Percentiles rank a stretch among this genome's conserved stretches.
Conservation (phyloP, 2,797 vertebrate genomes). For the Gymnoscopelus microlampas region DNA sequence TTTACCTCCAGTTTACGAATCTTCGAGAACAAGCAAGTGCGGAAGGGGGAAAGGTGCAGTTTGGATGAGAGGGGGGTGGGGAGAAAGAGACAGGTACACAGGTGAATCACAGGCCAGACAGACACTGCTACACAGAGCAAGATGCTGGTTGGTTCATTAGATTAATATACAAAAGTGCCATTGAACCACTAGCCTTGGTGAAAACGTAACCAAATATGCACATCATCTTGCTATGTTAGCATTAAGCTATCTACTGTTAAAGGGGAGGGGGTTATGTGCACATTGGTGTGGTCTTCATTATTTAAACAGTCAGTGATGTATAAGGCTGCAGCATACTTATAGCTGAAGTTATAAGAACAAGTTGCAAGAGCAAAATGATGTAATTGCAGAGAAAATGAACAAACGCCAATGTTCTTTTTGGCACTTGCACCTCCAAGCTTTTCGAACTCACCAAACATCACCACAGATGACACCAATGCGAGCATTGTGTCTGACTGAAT, state of each 20-base stretch:
- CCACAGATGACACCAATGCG: too few species aligned
- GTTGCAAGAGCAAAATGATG: too few species aligned
- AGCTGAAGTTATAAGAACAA: too few species aligned
- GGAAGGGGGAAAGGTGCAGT: conserved; percentile 75
- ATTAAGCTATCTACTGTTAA: conserved; percentile 1
- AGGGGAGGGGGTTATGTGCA: neutral
- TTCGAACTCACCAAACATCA: too few species aligned
- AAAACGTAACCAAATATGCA: too few species aligned
- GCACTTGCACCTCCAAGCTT: too few species aligned
- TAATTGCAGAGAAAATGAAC: too few species aligned
- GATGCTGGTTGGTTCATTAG: conserved; percentile 11
- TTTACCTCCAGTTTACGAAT: conserved; percentile 89
- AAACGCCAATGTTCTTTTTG: too few species aligned
- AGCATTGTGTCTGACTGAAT: too few species aligned
- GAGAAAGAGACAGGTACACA: conserved; percentile 65
- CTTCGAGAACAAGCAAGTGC: conserved; percentile 78
- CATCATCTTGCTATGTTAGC: neutral
- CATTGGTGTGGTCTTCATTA: too few species aligned
- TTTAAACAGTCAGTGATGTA: too few species aligned
- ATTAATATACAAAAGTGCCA: neutral
- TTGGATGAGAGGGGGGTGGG: conserved; percentile 71
- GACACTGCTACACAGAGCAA: conserved; percentile 24
- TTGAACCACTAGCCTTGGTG: neutral
- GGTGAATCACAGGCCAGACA: conserved; percentile 53
- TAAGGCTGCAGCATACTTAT: too few species aligned